Evolutionary conservation across 2,113 vertebrate species (phyloP), one percentile per base, ranked within the genome.

Genomic region (Pomatostomus ruficeps): DNA sequence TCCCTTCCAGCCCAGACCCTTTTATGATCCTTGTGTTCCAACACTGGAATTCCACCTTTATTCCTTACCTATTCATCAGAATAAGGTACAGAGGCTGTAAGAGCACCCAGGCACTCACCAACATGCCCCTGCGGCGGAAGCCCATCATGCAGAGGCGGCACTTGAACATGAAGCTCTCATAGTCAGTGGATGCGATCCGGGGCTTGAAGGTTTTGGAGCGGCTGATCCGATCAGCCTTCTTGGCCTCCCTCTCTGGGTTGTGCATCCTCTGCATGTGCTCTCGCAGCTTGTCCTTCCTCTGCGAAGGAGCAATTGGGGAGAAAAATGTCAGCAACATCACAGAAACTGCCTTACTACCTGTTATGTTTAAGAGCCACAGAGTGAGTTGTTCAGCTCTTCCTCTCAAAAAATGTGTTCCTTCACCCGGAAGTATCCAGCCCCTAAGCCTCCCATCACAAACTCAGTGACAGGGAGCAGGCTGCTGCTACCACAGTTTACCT

Each of bases 261-360:
- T 99, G 99, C 99, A 99, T 99, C 38, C 99, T 98, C 84, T 99
- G 99, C 99, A 99, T 99, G 97, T 99, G 99, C 89, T 99, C 99
- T 49, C 99, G 98, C 43, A 99, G 97, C 73, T 99, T 99, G 97
- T 99, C 99, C 85, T 99, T 99, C 83, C 99, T 98, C 99, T 99
- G 84, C 58, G 49, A 43, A 38, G 94, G 75, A 78, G 36, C 48
- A 68, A 35, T 29, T 4, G 1, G 24, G 22, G 29, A 54, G 23
- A 24, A 67, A 58, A 42, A 14, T 0, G 12, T 18, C 63, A 92
- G 51, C 55, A 71, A 4, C 1, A 2, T 51, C 79, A 51, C 33
- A 62, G 72, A 40, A 46, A 55, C 18, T 15, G 25, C 74, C 48
- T 45, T 24, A 36, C 2, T 61, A 14, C 35, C 49, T n/a, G 7